phyloP scores from a whole-genome alignment of 1,140 invertebrate genomes.

The Hylaeus anthracinus region DNA sequence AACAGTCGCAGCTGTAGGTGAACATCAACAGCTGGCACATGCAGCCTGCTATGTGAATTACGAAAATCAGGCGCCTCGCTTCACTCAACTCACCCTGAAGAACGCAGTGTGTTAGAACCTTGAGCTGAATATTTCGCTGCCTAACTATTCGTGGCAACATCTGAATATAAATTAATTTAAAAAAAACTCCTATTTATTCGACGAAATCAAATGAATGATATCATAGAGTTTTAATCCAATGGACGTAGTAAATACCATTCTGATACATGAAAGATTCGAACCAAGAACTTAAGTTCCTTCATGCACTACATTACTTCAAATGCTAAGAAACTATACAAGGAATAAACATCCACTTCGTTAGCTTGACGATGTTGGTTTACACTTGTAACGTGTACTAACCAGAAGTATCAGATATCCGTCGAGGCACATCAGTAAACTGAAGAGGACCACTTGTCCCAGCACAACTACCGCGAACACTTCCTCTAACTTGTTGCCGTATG shows the following conservation, averaged over 20 bases:
- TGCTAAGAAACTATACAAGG: no score
- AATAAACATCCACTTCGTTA: no score
- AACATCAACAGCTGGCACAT: constrained; percentile 44
- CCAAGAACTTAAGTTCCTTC: no score
- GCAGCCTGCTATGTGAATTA: constrained; percentile 14
- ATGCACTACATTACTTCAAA: no score
- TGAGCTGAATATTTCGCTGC: no score
- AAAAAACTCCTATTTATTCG: no score
- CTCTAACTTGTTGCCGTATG: constrained; percentile 39
- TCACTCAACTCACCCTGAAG: not conserved
- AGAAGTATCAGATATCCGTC: constrained; percentile 37
- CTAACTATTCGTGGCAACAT: no score
- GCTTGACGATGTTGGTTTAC: not conserved
- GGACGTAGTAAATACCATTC: no score
- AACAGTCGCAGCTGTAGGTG: constrained; percentile 48
- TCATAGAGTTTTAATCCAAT: not conserved
- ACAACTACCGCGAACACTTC: constrained; percentile 21
- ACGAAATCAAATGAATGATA: not conserved
- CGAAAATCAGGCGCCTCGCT: not conserved
- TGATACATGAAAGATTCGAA: no score
- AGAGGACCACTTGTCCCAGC: constrained; percentile 39
- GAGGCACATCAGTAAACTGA: constrained; percentile 45
- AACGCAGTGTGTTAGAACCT: no score
- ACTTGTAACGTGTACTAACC: not conserved
- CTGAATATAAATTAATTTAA: no score